Evolutionary conservation across 2,113 vertebrate genomes (phyloP), one percentile per base, ranked within the genome.

Genomic region (Cranoglanis bouderius): DNA sequence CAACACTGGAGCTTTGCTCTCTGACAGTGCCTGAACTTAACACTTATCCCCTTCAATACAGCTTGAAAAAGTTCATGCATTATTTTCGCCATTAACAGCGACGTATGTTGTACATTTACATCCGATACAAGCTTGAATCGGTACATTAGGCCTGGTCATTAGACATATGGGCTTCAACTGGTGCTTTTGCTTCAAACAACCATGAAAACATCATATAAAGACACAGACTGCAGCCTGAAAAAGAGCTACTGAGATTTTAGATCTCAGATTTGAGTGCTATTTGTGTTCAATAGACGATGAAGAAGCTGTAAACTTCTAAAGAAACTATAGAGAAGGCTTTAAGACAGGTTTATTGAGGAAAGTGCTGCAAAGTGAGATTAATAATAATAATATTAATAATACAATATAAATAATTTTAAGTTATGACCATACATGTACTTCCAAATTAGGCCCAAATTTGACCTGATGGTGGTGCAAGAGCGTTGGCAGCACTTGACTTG

Each of bases 1-100:
- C 86, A 93, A 89, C 88, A 89, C 84, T 91, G 92, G 93, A 91
- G 91, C 90, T 92, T 92, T 74, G 92, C 89, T 90, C 90, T 91
- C 80, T 78, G 70, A 90, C 90, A 77, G 88, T 92, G 89, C 87
- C 88, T 84, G 85, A 12, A 43, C 90, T 90, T 90, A 93, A 92
- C 87, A 84, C 86, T 92, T 93, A 93, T 91, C 89, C 85, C 55
- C 38, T 65, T 57, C 57, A 67, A 43, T 59, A 85, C 86, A 53
- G 63, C 14, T 87, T 91, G 89, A 91, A 87, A 85, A 85, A 87
- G 89, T 91, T 91, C 87, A 89, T 91, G 86, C 74, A 89, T 92
- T 90, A 92, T 93, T 93, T 92, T 88, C 86, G 88, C 91, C 90
- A 89, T 90, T 92, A 92, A 90, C 72, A 80, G 82, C 59, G 55